Base-by-base conservation (phyloP, 2,888 invertebrate species). In the Lagria hirta region DNA sequence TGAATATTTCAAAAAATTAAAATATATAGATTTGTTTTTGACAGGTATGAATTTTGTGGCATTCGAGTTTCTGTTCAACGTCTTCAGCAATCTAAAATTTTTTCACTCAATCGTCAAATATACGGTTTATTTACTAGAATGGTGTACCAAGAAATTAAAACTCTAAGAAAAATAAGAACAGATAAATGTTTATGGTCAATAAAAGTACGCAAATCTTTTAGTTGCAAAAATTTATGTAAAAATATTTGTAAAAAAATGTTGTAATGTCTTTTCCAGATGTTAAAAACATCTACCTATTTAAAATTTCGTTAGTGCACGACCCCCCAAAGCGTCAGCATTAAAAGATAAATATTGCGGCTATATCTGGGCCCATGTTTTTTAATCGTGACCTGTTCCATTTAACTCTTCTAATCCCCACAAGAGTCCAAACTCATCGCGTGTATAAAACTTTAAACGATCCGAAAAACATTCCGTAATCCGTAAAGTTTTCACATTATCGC, bases 401-500 rank as follows among this genome's bases (percentile, higher is more conserved):
- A 24, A 40, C 30, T 40, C 30, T 17, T 23, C 13, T 30, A 40
- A 40, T 23, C 30, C 40, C 40, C 23, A n/a, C 20, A 24, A 26
- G 32, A 17, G n/a, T 18, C 24, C n/a, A 16, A 33, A 13, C 34
- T 22, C 32, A 43, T 49, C 44, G 49, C 49, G 49, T 49, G 49
- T 23, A 36, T 15, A 28, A 37, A 48, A 43, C 30, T 48, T 44
- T 48, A 30, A 45, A 49, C 40, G 45, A 38, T 45, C 42, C 36
- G 20, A 48, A 48, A 48, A 48, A 43, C 37, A 38, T 43, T 37
- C 34, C 34, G 48, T 48, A 44, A 44, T 48, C 43, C 44, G 48
- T 33, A 37, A 48, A 50, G 47, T 50, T 50, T 50, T 43, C 50
- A 34, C 50, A 50, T 50, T 50, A 46, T 48, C 47, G 47, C 33